Evolutionary conservation across 2,888 invertebrate genomes (phyloP), one percentile per base, ranked within the genome.

Genomic region (Cartodere bifasciata): DNA sequence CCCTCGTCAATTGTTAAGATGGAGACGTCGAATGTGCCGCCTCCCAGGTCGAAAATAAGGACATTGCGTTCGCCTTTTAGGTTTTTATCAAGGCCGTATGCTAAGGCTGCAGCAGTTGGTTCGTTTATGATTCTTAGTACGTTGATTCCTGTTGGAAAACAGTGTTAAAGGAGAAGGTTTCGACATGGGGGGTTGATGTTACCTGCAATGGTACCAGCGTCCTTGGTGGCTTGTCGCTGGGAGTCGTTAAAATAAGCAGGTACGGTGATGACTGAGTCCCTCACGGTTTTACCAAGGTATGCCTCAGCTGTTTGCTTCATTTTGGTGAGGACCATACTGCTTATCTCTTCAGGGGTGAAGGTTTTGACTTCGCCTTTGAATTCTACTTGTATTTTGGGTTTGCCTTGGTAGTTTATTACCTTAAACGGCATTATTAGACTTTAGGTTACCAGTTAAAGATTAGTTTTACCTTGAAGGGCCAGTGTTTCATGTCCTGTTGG

Each of bases 101-200:
- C 78, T 29, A 79, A 63, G 1, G 78, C 78, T 4, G 79, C 81
- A 2, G 75, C 78, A 4, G 82, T 83, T n/a, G 36, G 36, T 23
- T 86, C 84, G 55, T 83, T 83, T 48, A 84, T 81, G 45, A 87
- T 85, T 35, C 85, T 67, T 13, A 87, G 60, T 5, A 87, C 83
- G 53, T 85, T 85, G 26, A 87, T 31, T 9, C 36, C 36, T 35
- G 20, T 9, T n/a, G 2, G 2, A 23, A 13, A 23, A 30, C 9
- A n/a, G n/a, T n/a, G n/a, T n/a, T n/a, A n/a, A n/a, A n/a, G n/a
- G n/a, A n/a, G n/a, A n/a, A 9, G n/a, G n/a, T n/a, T 10, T 24
- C 7, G n/a, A n/a, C n/a, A n/a, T n/a, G n/a, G n/a, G n/a, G n/a
- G n/a, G n/a, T n/a, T n/a, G n/a, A n/a, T n/a, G n/a, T 17, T 26